phyloP scores from a whole-genome alignment of 2,888 invertebrate species.

The Omphaloscelis lunosa region DNA sequence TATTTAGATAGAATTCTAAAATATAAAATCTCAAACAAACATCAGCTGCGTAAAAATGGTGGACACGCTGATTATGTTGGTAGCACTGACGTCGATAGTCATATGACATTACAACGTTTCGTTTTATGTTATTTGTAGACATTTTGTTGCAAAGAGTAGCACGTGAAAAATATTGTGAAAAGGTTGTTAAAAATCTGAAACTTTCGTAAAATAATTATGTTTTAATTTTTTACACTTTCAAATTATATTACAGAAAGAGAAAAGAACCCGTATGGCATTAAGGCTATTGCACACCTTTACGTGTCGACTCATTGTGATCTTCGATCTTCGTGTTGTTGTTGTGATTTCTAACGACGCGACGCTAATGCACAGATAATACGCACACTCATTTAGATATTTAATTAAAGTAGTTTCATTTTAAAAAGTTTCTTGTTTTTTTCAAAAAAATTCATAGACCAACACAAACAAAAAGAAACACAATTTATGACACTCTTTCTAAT shows the following conservation, averaged over 20 bases:
- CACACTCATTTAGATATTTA: background rate
- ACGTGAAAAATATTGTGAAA: background rate
- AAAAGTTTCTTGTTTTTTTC: background rate
- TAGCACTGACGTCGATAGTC: constrained; percentile 80
- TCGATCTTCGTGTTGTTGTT: too few species aligned
- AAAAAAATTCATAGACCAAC: constrained; percentile 20
- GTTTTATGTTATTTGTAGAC: constrained; percentile 50
- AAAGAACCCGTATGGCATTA: background rate
- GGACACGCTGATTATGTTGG: constrained; percentile 81
- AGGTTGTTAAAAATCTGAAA: background rate
- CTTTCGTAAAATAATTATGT: background rate
- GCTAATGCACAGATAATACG: too few species aligned
- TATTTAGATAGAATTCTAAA: constrained; percentile 76
- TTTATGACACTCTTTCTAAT: background rate
- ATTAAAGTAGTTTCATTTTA: constrained; percentile 1
- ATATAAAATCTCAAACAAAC: constrained; percentile 80
- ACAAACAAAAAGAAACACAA: background rate
- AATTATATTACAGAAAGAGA: background rate
- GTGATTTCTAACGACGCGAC: background rate
- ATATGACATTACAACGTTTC: constrained; percentile 85
- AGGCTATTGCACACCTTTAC: background rate
- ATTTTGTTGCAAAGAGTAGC: background rate
- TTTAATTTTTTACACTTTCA: background rate
- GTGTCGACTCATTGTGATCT: too few species aligned
- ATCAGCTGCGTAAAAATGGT: constrained; percentile 88